These are phyloP conservation scores for Astropecten irregularis DNA, from an alignment of 53 echinoderm and acorn worm species.

Conservation along the genomic window DNA sequence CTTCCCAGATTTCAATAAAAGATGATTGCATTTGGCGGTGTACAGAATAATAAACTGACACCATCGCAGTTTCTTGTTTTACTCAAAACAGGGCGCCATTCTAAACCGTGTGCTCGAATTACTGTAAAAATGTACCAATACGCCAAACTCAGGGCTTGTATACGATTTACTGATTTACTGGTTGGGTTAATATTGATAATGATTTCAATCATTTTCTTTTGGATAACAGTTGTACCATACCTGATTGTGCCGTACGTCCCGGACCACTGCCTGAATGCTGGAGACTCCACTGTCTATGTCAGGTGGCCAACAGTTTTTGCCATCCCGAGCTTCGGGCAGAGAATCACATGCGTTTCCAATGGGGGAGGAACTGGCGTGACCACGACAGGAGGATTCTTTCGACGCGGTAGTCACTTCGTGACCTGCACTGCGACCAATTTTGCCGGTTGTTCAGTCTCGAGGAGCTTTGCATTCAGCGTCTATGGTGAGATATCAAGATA, in stretches of 20 bases:
- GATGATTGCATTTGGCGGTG: too few relatives aligned
- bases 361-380: neutral
- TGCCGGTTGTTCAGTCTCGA: neutral
- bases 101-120: too few relatives aligned
- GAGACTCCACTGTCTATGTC: neutral
- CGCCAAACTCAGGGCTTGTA: too few relatives aligned
- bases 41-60: too few relatives aligned
- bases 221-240: too few relatives aligned
- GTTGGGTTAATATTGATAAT: neutral
- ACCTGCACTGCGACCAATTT: neutral
- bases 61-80: too few relatives aligned
- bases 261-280: neutral
- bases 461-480: neutral
- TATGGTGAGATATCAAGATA: neutral
- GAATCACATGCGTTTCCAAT: neutral
- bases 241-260: too few relatives aligned
- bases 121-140: too few relatives aligned
- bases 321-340: neutral
- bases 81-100: too few relatives aligned
- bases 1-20: too few relatives aligned
- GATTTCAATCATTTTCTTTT: too few relatives aligned
- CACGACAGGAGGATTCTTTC: neutral
- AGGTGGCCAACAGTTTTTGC: neutral
- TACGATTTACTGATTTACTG: too few relatives aligned
- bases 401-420: neutral